phyloP scores from a whole-genome alignment of 2,888 invertebrate species.

The Anticlea derivata region DNA sequence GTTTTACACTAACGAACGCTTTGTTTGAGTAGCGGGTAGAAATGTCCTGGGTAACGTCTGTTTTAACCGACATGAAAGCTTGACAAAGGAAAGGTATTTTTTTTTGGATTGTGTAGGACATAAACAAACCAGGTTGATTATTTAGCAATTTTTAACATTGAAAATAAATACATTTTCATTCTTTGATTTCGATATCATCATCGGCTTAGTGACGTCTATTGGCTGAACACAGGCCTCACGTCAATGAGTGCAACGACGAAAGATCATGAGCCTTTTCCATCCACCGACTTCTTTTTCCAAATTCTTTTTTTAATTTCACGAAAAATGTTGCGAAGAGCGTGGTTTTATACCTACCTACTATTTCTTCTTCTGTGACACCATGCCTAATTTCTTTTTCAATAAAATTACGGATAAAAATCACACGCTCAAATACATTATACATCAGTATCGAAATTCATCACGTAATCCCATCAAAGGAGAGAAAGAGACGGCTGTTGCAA shows the following conservation, averaged over 20 bases:
- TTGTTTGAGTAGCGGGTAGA: constrained; percentile 14
- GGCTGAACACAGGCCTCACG: too few relatives aligned
- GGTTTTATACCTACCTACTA: too few relatives aligned
- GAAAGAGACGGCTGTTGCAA: constrained; percentile 27
- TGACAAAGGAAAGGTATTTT: not conserved
- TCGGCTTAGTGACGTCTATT: too few relatives aligned
- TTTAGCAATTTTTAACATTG: too few relatives aligned
- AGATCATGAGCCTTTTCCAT: too few relatives aligned
- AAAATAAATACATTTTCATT: too few relatives aligned
- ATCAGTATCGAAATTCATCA: constrained; percentile 28
- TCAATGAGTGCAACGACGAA: too few relatives aligned
- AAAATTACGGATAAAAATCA: constrained; percentile 13
- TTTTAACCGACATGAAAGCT: not conserved
- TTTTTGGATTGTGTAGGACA: not conserved
- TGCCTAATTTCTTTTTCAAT: constrained; percentile 12
- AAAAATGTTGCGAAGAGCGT: too few relatives aligned
- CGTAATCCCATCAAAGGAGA: constrained; percentile 46
- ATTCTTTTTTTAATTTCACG: too few relatives aligned
- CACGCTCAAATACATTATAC: not conserved
- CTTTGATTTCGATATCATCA: too few relatives aligned
- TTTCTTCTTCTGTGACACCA: not conserved
- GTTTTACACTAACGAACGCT: constrained; percentile 26
- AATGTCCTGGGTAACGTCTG: not conserved
- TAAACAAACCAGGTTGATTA: too few relatives aligned
- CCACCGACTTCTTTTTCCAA: too few relatives aligned